Evolutionary conservation across 64 coral and sea anemone genomes (phyloP).

Genomic region (Catalaphyllia jardinei): DNA sequence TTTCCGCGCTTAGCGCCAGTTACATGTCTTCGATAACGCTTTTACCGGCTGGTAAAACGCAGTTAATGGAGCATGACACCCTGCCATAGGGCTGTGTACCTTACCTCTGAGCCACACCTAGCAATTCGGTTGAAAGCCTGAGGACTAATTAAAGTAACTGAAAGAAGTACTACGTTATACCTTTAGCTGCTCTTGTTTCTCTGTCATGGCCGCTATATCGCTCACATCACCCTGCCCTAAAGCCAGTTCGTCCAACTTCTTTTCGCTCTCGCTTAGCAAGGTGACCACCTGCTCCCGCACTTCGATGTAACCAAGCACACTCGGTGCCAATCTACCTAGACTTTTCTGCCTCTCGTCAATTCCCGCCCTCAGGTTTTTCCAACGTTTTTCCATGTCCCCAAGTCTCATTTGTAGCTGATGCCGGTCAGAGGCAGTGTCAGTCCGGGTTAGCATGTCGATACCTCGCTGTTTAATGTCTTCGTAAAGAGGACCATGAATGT

Average conservation of each 20-base stretch:
- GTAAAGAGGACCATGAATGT: constrained; percentile 56
- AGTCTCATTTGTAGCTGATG: constrained; percentile 62
- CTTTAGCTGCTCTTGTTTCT: constrained; percentile 85
- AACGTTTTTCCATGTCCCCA: constrained; percentile 58
- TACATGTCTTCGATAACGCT: too few relatives aligned
- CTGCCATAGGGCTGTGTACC: too few relatives aligned
- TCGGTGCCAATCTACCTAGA: constrained; percentile 74
- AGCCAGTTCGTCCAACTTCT: constrained; percentile 60
- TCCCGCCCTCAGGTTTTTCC: constrained; percentile 62
- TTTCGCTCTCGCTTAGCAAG: constrained; percentile 77
- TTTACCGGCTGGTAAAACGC: too few relatives aligned
- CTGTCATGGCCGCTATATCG: constrained; percentile 60
- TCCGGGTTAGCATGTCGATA: constrained; percentile 28
- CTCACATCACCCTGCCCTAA: constrained; percentile 36
- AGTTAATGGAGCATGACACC: too few relatives aligned
- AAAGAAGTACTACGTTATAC: background rate
- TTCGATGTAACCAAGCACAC: constrained; percentile 82
- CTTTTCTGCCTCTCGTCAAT: constrained; percentile 73
- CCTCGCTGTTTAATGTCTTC: constrained; percentile 65
- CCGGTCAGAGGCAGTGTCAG: constrained; percentile 54
- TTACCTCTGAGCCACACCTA: too few relatives aligned
- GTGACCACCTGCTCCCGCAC: constrained; percentile 57
- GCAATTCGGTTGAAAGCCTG: too few relatives aligned
- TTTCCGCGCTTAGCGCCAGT: too few relatives aligned
- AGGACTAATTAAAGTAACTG: too few relatives aligned